Base-by-base conservation (phyloP, 1,140 invertebrate species). In the Chymomyza costata region DNA sequence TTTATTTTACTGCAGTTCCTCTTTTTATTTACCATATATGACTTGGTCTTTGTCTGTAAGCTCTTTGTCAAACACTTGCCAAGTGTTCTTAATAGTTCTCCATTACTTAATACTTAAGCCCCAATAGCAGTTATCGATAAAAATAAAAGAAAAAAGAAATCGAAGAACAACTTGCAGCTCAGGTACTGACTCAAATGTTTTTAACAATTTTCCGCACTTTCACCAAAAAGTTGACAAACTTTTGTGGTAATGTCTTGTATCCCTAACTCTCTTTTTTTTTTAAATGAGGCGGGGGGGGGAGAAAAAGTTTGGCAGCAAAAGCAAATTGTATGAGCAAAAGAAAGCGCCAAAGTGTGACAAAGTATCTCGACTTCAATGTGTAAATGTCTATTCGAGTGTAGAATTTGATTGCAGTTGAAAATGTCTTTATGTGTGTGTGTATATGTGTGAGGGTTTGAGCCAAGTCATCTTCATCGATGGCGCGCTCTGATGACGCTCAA, bases 351-450 rank as follows among this genome's bases (percentile, higher is more conserved):
- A 76, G 54, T 76, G 66, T 64, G 66, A 76, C 71, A 76, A 76
- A 76, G 71, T 76, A 66, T 66, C 43, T 5, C 25, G 16, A 18
- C 17, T 32, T 21, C 55, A 52, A 49, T 65, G 60, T 65, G 43
- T 74, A 64, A 76, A 78, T 76, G 71, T 73, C 67, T 71, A 80
- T 60, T 80, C 67, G 52, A 80, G 73, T 80, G 73, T 73, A 80
- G 73, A 80, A 80, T 80, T 80, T 80, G 73, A 80, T 80, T 80
- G 73, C 73, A 80, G 51, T 80, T 80, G 52, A 64, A 73, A 76
- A 80, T 80, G 73, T 80, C 73, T 80, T 80, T 80, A 80, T 76
- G 71, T 50, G 69, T 56, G 56, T 47, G 59, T n/a, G n/a, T n/a
- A n/a, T n/a, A n/a, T n/a, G n/a, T n/a, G n/a, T n/a, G n/a, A n/a